Conservation (phyloP, 2,797 vertebrate species). For the Pseudotriccus pelzelni region DNA sequence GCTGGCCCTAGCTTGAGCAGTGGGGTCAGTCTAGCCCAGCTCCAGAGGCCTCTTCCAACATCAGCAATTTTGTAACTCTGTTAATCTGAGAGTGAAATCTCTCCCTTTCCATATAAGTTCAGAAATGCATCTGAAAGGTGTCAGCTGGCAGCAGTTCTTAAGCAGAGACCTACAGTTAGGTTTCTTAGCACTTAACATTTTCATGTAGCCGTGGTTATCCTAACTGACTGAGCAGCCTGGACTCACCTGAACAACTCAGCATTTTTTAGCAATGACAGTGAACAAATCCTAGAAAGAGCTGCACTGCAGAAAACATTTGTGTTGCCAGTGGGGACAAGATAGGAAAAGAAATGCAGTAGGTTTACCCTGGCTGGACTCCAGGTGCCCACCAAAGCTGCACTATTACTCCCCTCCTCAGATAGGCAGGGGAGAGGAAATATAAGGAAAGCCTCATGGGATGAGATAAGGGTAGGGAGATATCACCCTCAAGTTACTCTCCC, state of each 20-base stretch:
- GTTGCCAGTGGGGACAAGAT: not conserved
- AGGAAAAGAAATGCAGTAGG: not conserved
- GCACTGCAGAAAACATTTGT: not conserved
- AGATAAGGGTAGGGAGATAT: not conserved
- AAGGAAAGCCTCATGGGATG: not conserved
- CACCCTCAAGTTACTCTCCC: not conserved
- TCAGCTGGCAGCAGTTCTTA: not conserved
- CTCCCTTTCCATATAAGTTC: not conserved
- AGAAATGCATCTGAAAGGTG: not conserved
- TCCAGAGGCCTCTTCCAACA: not conserved
- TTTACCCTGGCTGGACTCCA: not conserved
- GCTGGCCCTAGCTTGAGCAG: not conserved
- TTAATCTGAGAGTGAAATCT: not conserved
- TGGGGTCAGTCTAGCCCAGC: not conserved
- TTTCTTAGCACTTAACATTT: not conserved
- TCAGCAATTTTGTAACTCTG: not conserved
- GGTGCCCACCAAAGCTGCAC: not conserved
- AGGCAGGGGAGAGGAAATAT: not conserved
- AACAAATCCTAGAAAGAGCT: not conserved
- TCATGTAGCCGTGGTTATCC: not conserved
- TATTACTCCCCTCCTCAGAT: not conserved
- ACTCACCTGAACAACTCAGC: not conserved
- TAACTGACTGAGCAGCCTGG: not conserved
- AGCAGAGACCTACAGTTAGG: not conserved
- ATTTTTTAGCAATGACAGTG: not conserved